These are phyloP conservation scores for Zygaena filipendulae DNA, from an alignment of 2,888 invertebrate genomes.

Conservation along the genomic window DNA sequence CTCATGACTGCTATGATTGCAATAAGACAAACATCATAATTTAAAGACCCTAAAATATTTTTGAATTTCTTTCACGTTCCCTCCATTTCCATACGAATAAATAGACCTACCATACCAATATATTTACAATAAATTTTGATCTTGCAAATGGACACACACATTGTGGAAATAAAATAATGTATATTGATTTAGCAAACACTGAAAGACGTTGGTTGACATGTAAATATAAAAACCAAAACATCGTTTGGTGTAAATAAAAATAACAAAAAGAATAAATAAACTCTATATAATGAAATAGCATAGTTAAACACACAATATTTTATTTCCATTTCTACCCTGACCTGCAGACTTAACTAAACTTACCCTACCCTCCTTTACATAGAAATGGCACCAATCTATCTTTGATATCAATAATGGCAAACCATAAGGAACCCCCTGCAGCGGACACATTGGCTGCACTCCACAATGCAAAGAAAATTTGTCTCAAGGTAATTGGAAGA, in stretches of 20 bases:
- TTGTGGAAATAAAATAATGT: slow-evolving; percentile 55
- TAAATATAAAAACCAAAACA: slow-evolving; percentile 25
- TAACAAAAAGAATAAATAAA: background rate
- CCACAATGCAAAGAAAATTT: slow-evolving; percentile 28
- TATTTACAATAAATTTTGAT: slow-evolving; percentile 53
- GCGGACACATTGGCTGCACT: slow-evolving; percentile 41
- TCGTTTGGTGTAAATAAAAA: background rate
- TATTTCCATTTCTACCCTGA: slow-evolving; percentile 65
- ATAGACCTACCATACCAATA: slow-evolving; percentile 57
- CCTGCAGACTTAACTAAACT: slow-evolving; percentile 65
- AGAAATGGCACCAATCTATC: slow-evolving; percentile 70
- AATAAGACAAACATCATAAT: slow-evolving; percentile 39
- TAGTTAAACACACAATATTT: slow-evolving; percentile 49
- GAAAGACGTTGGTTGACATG: slow-evolving; percentile 20
- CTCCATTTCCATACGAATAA: slow-evolving; percentile 50
- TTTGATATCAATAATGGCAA: slow-evolving; percentile 69
- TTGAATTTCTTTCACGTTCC: slow-evolving; percentile 31
- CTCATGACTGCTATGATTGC: slow-evolving; percentile 34
- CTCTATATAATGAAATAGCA: background rate
- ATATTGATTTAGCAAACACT: slow-evolving; percentile 18
- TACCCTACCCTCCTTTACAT: slow-evolving; percentile 63
- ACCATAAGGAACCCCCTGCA: slow-evolving; percentile 61
- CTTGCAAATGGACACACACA: slow-evolving; percentile 65
- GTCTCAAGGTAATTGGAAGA: slow-evolving; percentile 63
- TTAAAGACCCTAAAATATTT: slow-evolving; percentile 32